Conservation (phyloP, 2,797 vertebrate genomes). For the Pangasius larnaudii region DNA sequence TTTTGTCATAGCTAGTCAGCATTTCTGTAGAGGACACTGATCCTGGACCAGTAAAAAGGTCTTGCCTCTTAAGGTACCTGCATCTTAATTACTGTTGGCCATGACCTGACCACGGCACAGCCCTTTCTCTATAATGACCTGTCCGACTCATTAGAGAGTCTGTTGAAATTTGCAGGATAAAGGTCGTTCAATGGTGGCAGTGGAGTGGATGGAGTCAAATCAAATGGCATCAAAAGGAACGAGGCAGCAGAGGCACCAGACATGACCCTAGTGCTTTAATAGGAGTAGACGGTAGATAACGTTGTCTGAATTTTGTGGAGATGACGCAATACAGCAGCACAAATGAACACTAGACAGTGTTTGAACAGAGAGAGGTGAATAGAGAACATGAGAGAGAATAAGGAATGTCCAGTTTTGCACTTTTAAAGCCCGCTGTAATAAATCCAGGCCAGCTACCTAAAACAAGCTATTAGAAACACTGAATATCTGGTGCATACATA, state of each 20-base stretch:
- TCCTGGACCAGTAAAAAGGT: not conserved
- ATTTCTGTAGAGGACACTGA: not conserved
- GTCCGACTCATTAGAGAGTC: constrained; percentile 61
- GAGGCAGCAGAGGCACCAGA: not conserved
- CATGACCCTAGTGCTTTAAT: constrained; percentile 1
- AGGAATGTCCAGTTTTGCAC: not conserved
- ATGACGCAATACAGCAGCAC: not conserved
- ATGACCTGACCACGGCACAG: not conserved
- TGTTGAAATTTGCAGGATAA: constrained; percentile 25
- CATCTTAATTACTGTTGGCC: constrained; percentile 33
- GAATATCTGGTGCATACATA: not conserved
- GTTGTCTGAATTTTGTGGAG: constrained; percentile 12
- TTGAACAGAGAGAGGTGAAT: not conserved
- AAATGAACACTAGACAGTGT: not conserved
- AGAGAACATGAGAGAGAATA: not conserved
- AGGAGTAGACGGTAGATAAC: not conserved
- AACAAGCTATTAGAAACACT: not conserved
- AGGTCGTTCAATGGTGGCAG: not conserved
- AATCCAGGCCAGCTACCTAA: not conserved
- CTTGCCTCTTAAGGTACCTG: not conserved
- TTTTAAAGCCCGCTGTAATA: not conserved
- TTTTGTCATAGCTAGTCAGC: not conserved
- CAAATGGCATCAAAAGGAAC: not conserved
- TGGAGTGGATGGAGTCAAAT: not conserved
- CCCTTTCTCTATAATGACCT: constrained; percentile 64